phyloP scores from a whole-genome alignment of 1,140 invertebrate genomes.

The Phymastichus coffea region DNA sequence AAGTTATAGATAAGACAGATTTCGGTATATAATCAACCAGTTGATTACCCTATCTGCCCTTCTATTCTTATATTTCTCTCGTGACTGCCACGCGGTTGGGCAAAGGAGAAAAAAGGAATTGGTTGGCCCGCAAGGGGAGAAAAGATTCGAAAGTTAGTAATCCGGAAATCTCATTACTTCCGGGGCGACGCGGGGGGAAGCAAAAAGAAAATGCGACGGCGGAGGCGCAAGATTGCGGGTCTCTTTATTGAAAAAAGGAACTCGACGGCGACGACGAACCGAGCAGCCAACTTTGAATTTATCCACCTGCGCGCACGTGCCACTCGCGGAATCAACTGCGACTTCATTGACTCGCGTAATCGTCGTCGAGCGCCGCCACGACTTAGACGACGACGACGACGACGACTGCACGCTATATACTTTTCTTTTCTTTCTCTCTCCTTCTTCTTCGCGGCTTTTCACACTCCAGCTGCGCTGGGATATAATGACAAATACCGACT shows the following conservation, averaged over 20 bases:
- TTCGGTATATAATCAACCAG: conserved; percentile 4
- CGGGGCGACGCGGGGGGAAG: not conserved
- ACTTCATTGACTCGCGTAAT: conserved; percentile 13
- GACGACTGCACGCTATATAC: not conserved
- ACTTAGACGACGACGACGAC: too few relatives aligned
- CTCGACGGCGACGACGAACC: not conserved
- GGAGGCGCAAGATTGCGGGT: conserved; percentile 1
- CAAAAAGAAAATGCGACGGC: conserved; percentile 11
- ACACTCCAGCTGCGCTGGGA: too few relatives aligned
- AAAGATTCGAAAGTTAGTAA: conserved; percentile 38
- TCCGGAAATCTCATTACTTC: conserved; percentile 38
- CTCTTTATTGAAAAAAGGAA: conserved; percentile 6
- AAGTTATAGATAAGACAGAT: not conserved
- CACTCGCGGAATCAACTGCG: conserved; percentile 6
- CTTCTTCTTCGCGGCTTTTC: too few relatives aligned
- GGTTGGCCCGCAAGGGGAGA: not conserved
- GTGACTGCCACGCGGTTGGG: too few relatives aligned
- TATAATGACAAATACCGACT: too few relatives aligned
- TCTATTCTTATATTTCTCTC: not conserved
- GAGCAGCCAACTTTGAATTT: conserved; percentile 15
- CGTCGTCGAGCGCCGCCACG: not conserved
- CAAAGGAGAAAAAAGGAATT: not conserved
- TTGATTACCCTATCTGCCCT: not conserved
- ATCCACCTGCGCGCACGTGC: not conserved
- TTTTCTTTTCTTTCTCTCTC: not conserved